Base-by-base conservation (phyloP, 2,113 vertebrate genomes). In the Tetrax tetrax region DNA sequence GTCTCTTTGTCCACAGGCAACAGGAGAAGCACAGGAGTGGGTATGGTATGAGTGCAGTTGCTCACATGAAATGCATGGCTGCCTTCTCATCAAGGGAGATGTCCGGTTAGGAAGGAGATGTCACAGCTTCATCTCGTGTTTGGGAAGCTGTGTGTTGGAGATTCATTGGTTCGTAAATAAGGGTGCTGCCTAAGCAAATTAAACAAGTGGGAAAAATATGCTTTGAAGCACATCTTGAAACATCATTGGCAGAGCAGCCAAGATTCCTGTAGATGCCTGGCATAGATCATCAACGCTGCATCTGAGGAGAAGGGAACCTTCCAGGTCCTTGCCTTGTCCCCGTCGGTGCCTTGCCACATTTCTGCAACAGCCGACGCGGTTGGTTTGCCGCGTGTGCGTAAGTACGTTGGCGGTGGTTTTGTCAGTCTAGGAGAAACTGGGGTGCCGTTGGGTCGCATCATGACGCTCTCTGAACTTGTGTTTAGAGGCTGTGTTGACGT, bases 301-400 rank as follows among this genome's bases (percentile, higher is more conserved):
- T 16, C 28, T 14, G 69, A 63, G n/a, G 56, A 53, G 63, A n/a
- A 29, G 12, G 35, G 65, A 82, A 22, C 29, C 37, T 25, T n/a
- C 21, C 23, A 16, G 33, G 29, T 28, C 43, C 6, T 4, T 23
- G 41, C 63, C 17, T 19, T n/a, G 29, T 48, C 37, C 45, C 41
- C 8, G 2, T 10, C 0, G 1, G 6, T 31, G 33, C 38, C n/a
- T 17, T 38, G 6, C 43, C 24, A 9, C 0, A 0, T 28, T 48
- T 50, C 68, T 12, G 47, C 38, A 31, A 4, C 7, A 50, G 25
- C 14, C 43, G 12, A 3, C 0, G 0, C 0, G 0, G 23, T 48
- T 8, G 23, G 74, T 80, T 60, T 84, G 60, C 79, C 2, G 0
- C 7, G 0, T 5, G 13, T 2, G 0, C 0, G 0, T 27, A 12